Base-by-base conservation (phyloP, 2,888 invertebrate species). In the Quadroppia sp. region DNA sequence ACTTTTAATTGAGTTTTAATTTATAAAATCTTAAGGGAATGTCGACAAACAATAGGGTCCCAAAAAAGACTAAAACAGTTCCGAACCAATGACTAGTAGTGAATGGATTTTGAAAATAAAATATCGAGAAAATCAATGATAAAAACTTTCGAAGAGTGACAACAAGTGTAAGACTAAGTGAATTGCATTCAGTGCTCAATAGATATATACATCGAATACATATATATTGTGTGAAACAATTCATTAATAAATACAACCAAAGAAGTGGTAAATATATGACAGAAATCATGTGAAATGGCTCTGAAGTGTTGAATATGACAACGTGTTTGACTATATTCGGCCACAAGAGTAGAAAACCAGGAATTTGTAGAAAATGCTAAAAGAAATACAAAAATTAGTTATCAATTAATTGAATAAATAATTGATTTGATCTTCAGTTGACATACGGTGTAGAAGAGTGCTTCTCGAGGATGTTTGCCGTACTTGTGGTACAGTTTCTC, bases 131-230 rank as follows among this genome's bases (percentile, higher is more conserved):
- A n/a, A 99, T 83, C 48, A 99, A 85, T 0, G 96, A 96, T 42
- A 93, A 87, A 81, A 99, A 99, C 84, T 99, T 99, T 71, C 99
- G 86, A 73, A 98, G 83, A 0, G 99, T 99, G 40, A 99, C 90
- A 0, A 99, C 94, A 78, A 99, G 85, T 0, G 97, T 98, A 1
- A 99, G 96, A 0, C 94, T 94, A 61, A 99, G 83, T 0, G 97
- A 95, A 0, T 92, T 87, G 81, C 94, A 95, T 82, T 95, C 94
- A 0, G 97, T 91, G 0, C 96, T 97, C 80, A 98, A 84, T 40
- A 91, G 88, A 81, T 95, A 99, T 1, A 99, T 98, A 11, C 94
- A 91, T 81, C 92, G 90, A 76, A 71, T 28, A 32, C 78, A 85
- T 84, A 86, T 86, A 85, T 88, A 97, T 87, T 97, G 96, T 0